These are phyloP conservation scores for Drosophila pallidifrons DNA, from an alignment of 1,140 invertebrate genomes.

Conservation along the genomic window DNA sequence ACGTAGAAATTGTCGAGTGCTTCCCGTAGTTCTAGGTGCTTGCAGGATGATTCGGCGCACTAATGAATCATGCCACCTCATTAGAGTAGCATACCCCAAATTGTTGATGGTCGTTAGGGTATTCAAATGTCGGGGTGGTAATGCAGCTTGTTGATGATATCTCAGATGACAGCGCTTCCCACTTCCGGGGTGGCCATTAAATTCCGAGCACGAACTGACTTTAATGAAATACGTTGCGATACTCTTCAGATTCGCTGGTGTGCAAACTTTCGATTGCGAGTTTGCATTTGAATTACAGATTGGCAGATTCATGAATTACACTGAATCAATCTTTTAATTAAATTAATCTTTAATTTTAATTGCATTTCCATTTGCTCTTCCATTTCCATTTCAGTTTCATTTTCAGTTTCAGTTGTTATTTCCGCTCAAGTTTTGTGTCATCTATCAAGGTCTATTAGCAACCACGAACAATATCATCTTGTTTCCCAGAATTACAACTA, in stretches of 20 bases:
- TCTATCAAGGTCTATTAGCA: neutral
- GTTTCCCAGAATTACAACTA: constrained; percentile 1
- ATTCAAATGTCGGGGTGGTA: neutral
- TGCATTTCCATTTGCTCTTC: constrained; percentile 1
- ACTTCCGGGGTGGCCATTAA: constrained; percentile 22
- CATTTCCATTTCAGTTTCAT: neutral
- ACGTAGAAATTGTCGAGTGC: constrained; percentile 51
- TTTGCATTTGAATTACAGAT: constrained; percentile 17
- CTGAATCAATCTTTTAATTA: constrained; percentile 6
- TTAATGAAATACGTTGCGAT: constrained; percentile 34
- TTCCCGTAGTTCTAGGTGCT: neutral
- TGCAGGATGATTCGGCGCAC: neutral
- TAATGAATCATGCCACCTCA: constrained; percentile 31
- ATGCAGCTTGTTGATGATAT: neutral
- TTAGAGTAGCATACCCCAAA: neutral
- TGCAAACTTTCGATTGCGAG: neutral
- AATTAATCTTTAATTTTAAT: constrained; percentile 9
- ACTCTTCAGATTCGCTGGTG: neutral
- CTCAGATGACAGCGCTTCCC: constrained; percentile 19
- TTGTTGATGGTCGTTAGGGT: neutral
- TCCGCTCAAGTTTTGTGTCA: too few species aligned
- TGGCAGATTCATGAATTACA: neutral
- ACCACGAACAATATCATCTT: constrained; percentile 7
- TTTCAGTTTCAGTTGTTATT: neutral
- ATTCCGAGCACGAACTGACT: constrained; percentile 36